A percentile compares a stretch with the other conserved stretches of the same genome.
phyloP scores from a whole-genome alignment of 2,797 vertebrate species.

The Acanthurus lineatus region DNA sequence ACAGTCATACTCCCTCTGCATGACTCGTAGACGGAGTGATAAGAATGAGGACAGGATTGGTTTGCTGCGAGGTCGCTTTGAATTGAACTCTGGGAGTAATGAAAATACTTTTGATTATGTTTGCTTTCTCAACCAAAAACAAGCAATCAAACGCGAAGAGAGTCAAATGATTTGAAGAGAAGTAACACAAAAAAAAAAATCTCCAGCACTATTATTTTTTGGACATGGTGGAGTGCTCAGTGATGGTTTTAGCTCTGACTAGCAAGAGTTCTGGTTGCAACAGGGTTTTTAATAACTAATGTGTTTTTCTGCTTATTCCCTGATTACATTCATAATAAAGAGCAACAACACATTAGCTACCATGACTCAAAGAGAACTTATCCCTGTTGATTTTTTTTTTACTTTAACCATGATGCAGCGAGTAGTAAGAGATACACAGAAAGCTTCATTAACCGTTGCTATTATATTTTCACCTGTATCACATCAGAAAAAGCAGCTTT shows the following conservation, averaged over 20 bases:
- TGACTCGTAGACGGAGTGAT: constrained; percentile 66
- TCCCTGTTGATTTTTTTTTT: constrained; percentile 29
- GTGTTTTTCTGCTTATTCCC: constrained; percentile 29
- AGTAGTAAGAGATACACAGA: not conserved
- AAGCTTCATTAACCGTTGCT: not conserved
- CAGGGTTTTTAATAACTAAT: constrained; percentile 44
- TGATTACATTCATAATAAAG: constrained; percentile 53
- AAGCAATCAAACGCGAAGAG: constrained; percentile 36
- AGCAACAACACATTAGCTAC: constrained; percentile 51
- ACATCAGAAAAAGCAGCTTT: constrained; percentile 6
- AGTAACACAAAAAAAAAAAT: constrained; percentile 34
- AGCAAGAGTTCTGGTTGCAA: not conserved
- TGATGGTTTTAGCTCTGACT: constrained; percentile 24
- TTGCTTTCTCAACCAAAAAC: constrained; percentile 54
- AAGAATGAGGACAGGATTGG: constrained; percentile 53
- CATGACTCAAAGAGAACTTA: constrained; percentile 47
- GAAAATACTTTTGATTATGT: constrained; percentile 59
- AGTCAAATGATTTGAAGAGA: constrained; percentile 23
- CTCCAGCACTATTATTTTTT: constrained; percentile 40
- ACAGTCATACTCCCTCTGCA: constrained; percentile 36
- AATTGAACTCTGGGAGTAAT: constrained; percentile 61
- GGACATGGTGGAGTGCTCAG: constrained; percentile 38
- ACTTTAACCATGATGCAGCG: not conserved
- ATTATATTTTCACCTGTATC: not conserved
- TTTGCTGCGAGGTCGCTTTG: constrained; percentile 35